These are phyloP conservation scores for Caenorhabditis afra DNA, from an alignment of 2,888 invertebrate genomes.

Conservation along the genomic window DNA sequence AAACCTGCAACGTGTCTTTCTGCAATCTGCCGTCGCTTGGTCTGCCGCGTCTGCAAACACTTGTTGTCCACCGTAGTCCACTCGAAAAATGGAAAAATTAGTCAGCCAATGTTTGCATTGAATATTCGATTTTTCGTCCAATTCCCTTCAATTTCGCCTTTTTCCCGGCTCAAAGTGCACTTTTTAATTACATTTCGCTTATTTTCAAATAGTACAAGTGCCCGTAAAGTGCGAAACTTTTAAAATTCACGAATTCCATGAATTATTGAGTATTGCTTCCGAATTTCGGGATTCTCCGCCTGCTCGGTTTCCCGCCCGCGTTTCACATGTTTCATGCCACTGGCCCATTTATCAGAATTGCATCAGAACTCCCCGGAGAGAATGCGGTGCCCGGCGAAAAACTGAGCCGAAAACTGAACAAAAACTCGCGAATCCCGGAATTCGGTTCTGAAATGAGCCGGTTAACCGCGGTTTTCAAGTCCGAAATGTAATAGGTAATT, in stretches of 20 bases:
- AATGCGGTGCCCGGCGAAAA: neutral
- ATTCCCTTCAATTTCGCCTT: neutral
- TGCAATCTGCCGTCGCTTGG: neutral
- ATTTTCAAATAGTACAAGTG: neutral
- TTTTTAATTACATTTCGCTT: neutral
- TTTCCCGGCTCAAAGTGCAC: neutral
- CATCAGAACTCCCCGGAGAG: slow-evolving; percentile 42
- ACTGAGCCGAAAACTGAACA: slow-evolving; percentile 5
- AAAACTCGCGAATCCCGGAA: slow-evolving; percentile 11
- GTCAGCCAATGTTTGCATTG: slow-evolving; percentile 9
- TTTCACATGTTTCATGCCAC: slow-evolving; percentile 20
- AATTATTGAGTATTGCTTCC: slow-evolving; percentile 15
- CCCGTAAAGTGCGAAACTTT: slow-evolving; percentile 15
- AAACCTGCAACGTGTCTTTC: slow-evolving; percentile 41
- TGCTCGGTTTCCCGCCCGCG: neutral
- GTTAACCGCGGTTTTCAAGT: no score
- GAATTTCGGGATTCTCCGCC: neutral
- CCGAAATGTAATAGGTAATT: no score
- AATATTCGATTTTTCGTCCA: slow-evolving; percentile 7
- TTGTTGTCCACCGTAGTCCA: slow-evolving; percentile 23
- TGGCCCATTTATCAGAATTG: slow-evolving; percentile 40
- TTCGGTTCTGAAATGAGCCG: no score
- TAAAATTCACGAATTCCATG: slow-evolving; percentile 11
- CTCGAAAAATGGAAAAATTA: slow-evolving; percentile 1
- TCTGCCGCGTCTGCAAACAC: slow-evolving; percentile 14